A percentile compares a stretch with the other conserved stretches of the same genome.
These are phyloP conservation scores for Pagrus major DNA, from an alignment of 2,113 vertebrate genomes.

Conservation along the genomic window DNA sequence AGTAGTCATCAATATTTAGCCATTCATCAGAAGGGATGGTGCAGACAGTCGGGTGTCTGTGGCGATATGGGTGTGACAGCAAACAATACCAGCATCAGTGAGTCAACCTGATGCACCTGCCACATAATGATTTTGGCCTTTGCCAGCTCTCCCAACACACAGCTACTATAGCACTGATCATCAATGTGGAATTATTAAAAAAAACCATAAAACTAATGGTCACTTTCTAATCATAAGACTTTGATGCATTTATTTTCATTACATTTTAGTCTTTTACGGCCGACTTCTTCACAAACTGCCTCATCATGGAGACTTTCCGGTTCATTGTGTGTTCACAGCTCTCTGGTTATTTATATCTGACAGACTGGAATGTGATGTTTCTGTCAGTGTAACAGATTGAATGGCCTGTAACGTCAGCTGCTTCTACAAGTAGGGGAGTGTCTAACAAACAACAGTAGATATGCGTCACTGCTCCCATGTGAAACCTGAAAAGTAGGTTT, in stretches of 20 bases:
- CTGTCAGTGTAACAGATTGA: conserved; percentile 11
- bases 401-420: conserved; percentile 42
- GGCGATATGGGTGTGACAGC: not conserved
- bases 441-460: conserved; percentile 60
- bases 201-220: not conserved
- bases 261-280: not conserved
- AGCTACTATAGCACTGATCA: not conserved
- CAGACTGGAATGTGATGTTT: not conserved
- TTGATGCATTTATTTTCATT: not conserved
- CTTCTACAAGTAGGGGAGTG: conserved; percentile 68
- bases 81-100: not conserved
- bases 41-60: not conserved
- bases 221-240: not conserved
- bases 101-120: not conserved
- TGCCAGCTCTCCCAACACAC: not conserved
- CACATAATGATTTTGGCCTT: not conserved
- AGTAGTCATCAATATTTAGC: too few relatives aligned
- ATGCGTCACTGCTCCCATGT: conserved; percentile 66
- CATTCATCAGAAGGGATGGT: not conserved
- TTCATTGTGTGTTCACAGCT: not conserved
- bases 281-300: not conserved
- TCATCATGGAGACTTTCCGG: not conserved
- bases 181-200: too few relatives aligned
- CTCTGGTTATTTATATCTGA: not conserved
- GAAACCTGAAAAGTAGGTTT: conserved; percentile 84